These are phyloP conservation scores for Dinomys branickii DNA, from an alignment of 2,113 vertebrate species.

Conservation along the genomic window DNA sequence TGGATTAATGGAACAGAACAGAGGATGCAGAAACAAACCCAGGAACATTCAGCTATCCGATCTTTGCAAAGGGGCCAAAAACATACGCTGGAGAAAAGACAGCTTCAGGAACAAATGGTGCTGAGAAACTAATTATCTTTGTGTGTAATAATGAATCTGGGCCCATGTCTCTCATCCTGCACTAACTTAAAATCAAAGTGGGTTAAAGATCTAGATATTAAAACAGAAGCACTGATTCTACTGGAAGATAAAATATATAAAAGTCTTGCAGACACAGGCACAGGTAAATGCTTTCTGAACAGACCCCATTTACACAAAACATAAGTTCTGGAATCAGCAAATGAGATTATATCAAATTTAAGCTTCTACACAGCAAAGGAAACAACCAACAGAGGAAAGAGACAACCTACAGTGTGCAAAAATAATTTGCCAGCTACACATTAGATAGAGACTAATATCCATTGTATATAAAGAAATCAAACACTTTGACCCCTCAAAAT, in stretches of 20 bases:
- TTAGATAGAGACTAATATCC: not conserved
- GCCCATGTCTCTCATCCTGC: not conserved
- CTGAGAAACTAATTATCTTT: not conserved
- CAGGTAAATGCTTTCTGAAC: not conserved
- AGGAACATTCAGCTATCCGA: not conserved
- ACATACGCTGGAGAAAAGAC: not conserved
- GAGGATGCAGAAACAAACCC: not conserved
- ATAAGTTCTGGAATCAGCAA: not conserved
- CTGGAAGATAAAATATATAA: not conserved
- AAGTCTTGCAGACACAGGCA: not conserved
- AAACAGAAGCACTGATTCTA: not conserved
- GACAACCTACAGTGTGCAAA: not conserved
- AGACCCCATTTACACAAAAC: not conserved
- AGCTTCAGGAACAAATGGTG: not conserved
- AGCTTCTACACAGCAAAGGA: not conserved
- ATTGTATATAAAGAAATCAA: not conserved
- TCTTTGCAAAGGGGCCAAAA: not conserved
- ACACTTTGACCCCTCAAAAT: not conserved
- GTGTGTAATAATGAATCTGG: not conserved
- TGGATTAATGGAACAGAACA: not conserved
- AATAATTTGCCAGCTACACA: not conserved
- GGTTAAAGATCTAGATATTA: not conserved
- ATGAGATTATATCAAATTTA: not conserved
- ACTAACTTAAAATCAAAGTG: not conserved
- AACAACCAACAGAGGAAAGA: not conserved